Conservation (phyloP, 2,113 vertebrate genomes). For the Chamaea fasciata region DNA sequence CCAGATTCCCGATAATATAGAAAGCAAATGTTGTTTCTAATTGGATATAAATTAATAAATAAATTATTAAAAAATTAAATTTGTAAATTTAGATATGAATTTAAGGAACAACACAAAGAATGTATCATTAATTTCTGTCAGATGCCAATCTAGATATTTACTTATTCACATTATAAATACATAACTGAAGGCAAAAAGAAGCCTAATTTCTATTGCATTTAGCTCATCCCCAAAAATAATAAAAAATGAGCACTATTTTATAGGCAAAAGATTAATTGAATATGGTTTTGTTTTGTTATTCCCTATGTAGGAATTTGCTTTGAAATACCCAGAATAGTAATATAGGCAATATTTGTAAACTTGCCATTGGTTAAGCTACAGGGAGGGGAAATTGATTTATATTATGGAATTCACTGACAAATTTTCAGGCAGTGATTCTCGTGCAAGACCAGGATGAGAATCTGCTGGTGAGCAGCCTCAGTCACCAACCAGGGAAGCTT, state of each 20-base stretch:
- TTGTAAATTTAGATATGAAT: neutral
- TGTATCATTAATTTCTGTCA: neutral
- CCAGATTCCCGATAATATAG: neutral
- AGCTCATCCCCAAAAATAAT: neutral
- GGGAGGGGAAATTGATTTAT: neutral
- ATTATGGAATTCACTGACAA: neutral
- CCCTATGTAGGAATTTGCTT: neutral
- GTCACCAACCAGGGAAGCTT: neutral
- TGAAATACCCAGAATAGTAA: neutral
- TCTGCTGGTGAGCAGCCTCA: neutral
- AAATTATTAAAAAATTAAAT: too few relatives aligned
- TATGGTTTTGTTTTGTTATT: neutral
- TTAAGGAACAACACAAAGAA: neutral
- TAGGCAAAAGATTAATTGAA: neutral
- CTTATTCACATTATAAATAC: neutral
- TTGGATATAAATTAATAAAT: neutral
- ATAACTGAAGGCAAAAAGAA: neutral
- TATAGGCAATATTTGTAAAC: neutral
- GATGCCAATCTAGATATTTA: neutral
- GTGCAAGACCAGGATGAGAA: neutral
- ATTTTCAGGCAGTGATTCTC: neutral
- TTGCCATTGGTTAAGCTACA: neutral
- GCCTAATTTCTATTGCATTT: neutral
- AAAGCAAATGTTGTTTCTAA: neutral
- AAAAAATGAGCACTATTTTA: neutral